Evolutionary conservation across 2,888 invertebrate species (phyloP).

Genomic region (Polyploca ridens): DNA sequence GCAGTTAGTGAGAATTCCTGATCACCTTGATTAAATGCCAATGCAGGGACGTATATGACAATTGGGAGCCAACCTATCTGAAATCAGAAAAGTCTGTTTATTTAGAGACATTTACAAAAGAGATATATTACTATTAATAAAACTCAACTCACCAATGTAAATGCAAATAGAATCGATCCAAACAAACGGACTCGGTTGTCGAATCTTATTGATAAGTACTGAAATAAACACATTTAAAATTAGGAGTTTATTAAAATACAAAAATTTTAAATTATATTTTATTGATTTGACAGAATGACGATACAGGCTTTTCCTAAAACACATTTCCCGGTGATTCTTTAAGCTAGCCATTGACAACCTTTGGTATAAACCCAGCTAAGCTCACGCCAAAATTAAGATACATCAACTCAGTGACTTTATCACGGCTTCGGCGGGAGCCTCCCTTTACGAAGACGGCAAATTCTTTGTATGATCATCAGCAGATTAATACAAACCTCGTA

Average conservation of each 20-base stretch:
- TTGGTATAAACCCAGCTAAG: too few relatives aligned
- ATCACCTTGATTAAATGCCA: constrained; percentile 92
- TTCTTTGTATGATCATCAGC: too few relatives aligned
- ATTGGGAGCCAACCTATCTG: constrained; percentile 92
- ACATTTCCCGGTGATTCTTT: too few relatives aligned
- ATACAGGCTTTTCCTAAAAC: too few relatives aligned
- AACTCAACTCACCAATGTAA: constrained; percentile 86
- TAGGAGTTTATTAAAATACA: too few relatives aligned
- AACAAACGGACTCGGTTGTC: constrained; percentile 88
- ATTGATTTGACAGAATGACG: too few relatives aligned
- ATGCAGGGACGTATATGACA: constrained; percentile 90
- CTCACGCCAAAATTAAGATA: too few relatives aligned
- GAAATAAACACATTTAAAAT: constrained; percentile 49
- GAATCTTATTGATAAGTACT: constrained; percentile 90
- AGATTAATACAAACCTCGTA: constrained; percentile 85
- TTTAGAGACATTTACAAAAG: background rate
- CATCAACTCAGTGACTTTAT: too few relatives aligned
- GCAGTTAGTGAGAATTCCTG: background rate
- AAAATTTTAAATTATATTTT: too few relatives aligned
- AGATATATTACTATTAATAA: background rate
- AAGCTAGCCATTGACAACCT: too few relatives aligned
- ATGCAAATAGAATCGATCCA: constrained; percentile 88
- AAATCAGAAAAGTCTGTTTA: constrained; percentile 36
- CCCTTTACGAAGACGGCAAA: too few relatives aligned
- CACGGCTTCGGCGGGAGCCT: too few relatives aligned